Percentiles rank a stretch among this genome's conserved stretches.
Evolutionary conservation across 1,140 invertebrate genomes (phyloP).

Genomic region (Drosophila asahinai): DNA sequence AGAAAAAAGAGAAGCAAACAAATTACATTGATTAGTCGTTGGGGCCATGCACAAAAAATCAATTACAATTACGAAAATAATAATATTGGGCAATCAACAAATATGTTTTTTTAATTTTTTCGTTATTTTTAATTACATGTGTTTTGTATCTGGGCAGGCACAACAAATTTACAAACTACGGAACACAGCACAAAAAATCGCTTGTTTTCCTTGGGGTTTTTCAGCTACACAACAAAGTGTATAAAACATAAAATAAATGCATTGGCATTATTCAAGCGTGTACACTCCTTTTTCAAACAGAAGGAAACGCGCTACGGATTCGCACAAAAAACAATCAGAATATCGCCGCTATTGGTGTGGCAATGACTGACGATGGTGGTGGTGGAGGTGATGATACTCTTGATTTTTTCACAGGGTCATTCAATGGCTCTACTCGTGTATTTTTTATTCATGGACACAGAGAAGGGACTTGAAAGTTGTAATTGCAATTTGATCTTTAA

Average conservation of each 20-base stretch:
- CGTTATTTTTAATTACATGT: constrained; percentile 31
- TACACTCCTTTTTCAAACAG: constrained; percentile 1
- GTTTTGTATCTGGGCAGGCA: constrained; percentile 52
- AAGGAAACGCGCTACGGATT: constrained; percentile 9
- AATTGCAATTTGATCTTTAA: too few species aligned
- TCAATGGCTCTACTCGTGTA: neutral
- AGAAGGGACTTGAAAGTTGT: neutral
- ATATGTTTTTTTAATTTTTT: neutral
- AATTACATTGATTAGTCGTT: constrained; percentile 55
- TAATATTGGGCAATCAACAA: constrained; percentile 30
- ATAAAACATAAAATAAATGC: constrained; percentile 17
- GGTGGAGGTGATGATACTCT: constrained; percentile 13
- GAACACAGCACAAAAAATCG: constrained; percentile 23
- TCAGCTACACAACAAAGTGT: too few species aligned
- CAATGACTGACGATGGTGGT: constrained; percentile 50
- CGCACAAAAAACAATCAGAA: constrained; percentile 29
- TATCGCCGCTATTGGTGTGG: constrained; percentile 46
- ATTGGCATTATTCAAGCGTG: constrained; percentile 37
- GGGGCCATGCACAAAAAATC: constrained; percentile 61
- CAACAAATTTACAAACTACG: constrained; percentile 40
- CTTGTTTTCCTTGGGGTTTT: constrained; percentile 1
- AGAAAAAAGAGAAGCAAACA: constrained; percentile 72
- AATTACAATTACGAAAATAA: constrained; percentile 38
- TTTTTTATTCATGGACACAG: neutral
- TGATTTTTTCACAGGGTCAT: neutral